Evolutionary conservation across 2,888 invertebrate genomes (phyloP), one percentile per base, ranked within the genome.

Genomic region (Apantesis nais): DNA sequence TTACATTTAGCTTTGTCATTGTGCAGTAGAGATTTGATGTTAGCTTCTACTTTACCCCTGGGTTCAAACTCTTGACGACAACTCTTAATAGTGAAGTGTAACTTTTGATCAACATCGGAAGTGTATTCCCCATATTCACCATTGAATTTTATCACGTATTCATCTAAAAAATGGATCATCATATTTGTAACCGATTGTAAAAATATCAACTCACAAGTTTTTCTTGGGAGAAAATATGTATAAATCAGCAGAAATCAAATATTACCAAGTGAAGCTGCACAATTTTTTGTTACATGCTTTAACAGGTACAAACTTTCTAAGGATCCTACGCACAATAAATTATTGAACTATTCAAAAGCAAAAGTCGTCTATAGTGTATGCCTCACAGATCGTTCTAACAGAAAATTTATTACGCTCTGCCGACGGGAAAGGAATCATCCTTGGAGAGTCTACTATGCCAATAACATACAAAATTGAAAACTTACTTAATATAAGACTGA

Each of bases 401-500:
- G 9, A 52, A 52, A 52, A n/a, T 48, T 8, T 1, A 8, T 22
- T 22, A 2, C 0, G n/a, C 52, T 52, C 11, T 9, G n/a, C n/a
- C 22, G 19, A 7, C 11, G 52, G 2, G n/a, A 52, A 52, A n/a
- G 5, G 12, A n/a, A n/a, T n/a, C 12, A 52, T n/a, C 11, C n/a
- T 22, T 44, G 12, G 19, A 44, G 7, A 4, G 12, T 12, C 11
- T 12, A 39, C 3, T 12, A 37, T 12, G 37, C 3, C 4, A 62
- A 7, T 19, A 22, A 34, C 9, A 11, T 31, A 31, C 31, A 1
- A 2, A 16, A 2, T 16, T 25, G 14, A 44, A 22, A 52, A 48
- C 48, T 64, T 64, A 64, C 65, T 37, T 22, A 48, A 52, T n/a
- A 14, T 34, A 48, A 65, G 12, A n/a, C n/a, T 34, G 14, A 34